Conservation (phyloP, 2,113 vertebrate species). For the Rissa tridactyla region DNA sequence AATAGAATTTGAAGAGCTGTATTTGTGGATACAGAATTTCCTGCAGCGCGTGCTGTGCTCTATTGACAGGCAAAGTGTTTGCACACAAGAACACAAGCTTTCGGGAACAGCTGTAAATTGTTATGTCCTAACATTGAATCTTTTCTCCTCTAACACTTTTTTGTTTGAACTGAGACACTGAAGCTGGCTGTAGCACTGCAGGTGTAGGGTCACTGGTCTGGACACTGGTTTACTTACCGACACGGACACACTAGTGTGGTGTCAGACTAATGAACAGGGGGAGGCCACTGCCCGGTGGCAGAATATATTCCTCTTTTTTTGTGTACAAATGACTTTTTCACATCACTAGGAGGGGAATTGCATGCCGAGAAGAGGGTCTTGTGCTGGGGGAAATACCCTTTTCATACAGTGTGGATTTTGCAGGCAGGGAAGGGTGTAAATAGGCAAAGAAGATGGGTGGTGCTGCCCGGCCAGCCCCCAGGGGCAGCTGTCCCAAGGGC, state of each 20-base stretch:
- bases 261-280: neutral
- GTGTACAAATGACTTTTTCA: neutral
- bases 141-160: neutral
- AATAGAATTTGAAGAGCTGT: neutral
- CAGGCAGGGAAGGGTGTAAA: neutral
- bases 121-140: neutral
- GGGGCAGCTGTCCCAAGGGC: neutral
- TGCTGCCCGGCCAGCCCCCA: neutral
- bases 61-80: neutral
- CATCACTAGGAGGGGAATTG: neutral
- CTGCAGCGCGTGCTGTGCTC: neutral
- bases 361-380: neutral
- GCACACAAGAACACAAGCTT: neutral
- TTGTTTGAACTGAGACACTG: neutral
- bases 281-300: accelerated
- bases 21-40: neutral
- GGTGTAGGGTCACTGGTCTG: neutral
- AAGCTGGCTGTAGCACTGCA: neutral
- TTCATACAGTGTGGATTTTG: neutral
- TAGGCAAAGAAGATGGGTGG: neutral
- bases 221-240: neutral
- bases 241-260: neutral
- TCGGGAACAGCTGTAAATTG: neutral
- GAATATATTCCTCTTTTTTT: neutral
- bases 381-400: neutral